Evolutionary conservation across 1,140 invertebrate genomes (phyloP), one percentile per base, ranked within the genome.

Genomic region (Probaryconus sp.): DNA sequence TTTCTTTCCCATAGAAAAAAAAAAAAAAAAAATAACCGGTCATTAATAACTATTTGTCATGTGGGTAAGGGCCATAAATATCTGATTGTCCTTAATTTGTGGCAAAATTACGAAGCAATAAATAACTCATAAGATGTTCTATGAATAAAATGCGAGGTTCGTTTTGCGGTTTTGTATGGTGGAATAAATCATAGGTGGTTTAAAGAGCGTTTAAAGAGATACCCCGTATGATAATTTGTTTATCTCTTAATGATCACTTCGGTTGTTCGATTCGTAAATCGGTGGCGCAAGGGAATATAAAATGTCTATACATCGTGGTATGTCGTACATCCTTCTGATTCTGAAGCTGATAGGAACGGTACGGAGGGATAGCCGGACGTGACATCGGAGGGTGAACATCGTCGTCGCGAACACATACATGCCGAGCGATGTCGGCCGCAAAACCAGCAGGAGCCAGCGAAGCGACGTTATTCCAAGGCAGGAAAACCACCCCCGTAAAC

Each of bases 401-500:
- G 73, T 63, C 60, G 67, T 65, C 60, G 60, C 40, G 37, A 50
- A 51, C 48, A 53, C 55, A 76, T 35, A 69, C 67, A 65, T 30
- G 47, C 51, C 45, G 47, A 42, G 26, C 61, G 40, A 71, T 56
- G 73, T 76, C 67, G 73, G 24, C 43, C 61, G 67, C 73, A 76
- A 76, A 69, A 76, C 76, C 69, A 70, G 51, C 55, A 76, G 70
- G 61, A 77, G 55, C 65, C 76, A 81, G 72, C 71, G 69, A 79
- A 81, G 64, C 76, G 71, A 60, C 56, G 73, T 77, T 79, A 81
- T 79, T 78, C 72, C 71, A 61, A 81, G 70, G 72, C 78, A 81
- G 74, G 74, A 77, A 78, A 79, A 72, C 73, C 67, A 74, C 70
- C 77, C 76, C 65, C 72, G 65, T 67, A 71, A 80, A 80, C 76